Percentiles rank a stretch among this genome's conserved stretches.
Conservation (phyloP, 2,888 invertebrate species). For the Linyphia triangularis region DNA sequence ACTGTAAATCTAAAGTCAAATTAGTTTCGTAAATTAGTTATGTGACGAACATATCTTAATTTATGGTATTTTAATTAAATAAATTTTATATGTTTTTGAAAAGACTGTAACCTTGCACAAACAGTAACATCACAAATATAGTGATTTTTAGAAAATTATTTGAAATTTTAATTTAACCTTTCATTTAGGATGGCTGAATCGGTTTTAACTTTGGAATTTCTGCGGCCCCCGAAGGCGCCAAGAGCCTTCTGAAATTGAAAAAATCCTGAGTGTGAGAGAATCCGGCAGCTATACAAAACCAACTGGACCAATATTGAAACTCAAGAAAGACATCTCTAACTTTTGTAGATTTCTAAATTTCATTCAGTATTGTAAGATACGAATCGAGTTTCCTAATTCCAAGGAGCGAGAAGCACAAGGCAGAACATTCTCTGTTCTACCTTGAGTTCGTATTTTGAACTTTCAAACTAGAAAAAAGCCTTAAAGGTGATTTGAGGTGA, state of each 20-base stretch:
- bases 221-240: conserved; percentile 33
- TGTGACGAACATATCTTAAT: no score
- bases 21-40: no score
- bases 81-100: no score
- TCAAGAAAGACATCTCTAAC: conserved; percentile 21
- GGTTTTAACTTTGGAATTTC: conserved; percentile 28
- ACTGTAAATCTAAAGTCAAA: no score
- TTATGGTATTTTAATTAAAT: no score
- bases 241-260: conserved; percentile 13
- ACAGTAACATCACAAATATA: no score
- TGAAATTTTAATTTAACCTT: neutral
- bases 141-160: no score
- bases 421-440: conserved; percentile 25
- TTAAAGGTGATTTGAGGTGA: neutral
- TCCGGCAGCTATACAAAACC: neutral
- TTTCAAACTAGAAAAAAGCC: conserved; percentile 14
- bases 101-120: no score
- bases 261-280: neutral
- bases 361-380: conserved; percentile 29
- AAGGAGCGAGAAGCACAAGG: neutral
- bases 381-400: conserved; percentile 5
- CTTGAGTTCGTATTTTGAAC: conserved; percentile 23
- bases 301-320: conserved; percentile 21
- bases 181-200: conserved; percentile 27
- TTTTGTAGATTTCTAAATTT: conserved; percentile 24